Base-by-base conservation (phyloP, 2,888 invertebrate species). In the Dugesia japonica region DNA sequence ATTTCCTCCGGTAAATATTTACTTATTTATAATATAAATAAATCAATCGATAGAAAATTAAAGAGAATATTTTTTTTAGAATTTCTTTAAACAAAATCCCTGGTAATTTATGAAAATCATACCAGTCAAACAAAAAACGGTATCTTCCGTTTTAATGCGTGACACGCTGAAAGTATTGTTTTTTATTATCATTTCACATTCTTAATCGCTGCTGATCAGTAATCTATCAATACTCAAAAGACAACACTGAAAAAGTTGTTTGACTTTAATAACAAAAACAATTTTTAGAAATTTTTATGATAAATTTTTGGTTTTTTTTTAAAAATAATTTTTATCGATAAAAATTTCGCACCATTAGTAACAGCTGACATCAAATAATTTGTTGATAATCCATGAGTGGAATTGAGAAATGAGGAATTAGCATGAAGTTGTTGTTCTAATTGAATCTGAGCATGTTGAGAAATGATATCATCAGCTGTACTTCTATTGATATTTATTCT, bases 51-150 rank as follows among this genome's bases (percentile, higher is more conserved):
- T n/a, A n/a, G n/a, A n/a, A n/a, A n/a, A n/a, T n/a, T n/a, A n/a
- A n/a, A n/a, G n/a, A n/a, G n/a, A n/a, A n/a, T n/a, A n/a, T 38
- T 38, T 38, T 38, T 38, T 56, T 56, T 56, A 7, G 56, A 56
- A 20, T 13, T 56, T 56, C 56, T n/a, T n/a, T n/a, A 56, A 56
- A 56, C n/a, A 56, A 56, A 56, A 56, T 20, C 7, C n/a, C n/a
- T 31, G 31, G 31, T 31, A 56, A 56, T 23, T n/a, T 56, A 23
- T n/a, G 56, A 20, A 56, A 56, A 56, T 56, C 56, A 56, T 56
- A 56, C 56, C 56, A 56, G 56, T 56, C 56, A 56, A 56, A 56
- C 56, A 56, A 56, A 56, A 56, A 56, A 56, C 56, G 56, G 56
- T n/a, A 56, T 56, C 56, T 56, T 56, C 56, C 56, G 56, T 56